Evolutionary conservation across 2,113 vertebrate species (phyloP), one percentile per base, ranked within the genome.

Genomic region (Stictonetta naevosa): DNA sequence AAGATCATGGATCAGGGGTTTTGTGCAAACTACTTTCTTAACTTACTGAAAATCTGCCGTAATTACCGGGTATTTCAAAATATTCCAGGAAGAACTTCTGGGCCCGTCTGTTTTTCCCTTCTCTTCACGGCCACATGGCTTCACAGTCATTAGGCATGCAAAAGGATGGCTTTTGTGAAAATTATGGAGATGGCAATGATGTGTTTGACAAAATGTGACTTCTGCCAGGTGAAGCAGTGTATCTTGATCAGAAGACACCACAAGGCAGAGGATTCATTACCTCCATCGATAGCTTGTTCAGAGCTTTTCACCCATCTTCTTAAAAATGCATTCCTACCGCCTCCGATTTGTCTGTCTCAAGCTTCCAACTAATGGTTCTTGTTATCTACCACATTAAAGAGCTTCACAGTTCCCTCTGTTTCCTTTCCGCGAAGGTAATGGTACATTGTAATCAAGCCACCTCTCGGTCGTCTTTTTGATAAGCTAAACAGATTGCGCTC

Each of bases 51-150:
- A 77, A 83, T 46, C 33, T 88, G 11, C 56, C 77, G 7, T 77
- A 93, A 93, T 80, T 86, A 72, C 58, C 60, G 26, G 20, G 17
- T 36, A 84, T 64, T 94, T 83, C 25, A 93, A 91, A 90, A 56
- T 90, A 83, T 94, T 56, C 50, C 40, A 10, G 26, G 69, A 38
- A 92, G 53, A 56, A 83, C 72, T 81, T 78, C 86, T 78, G 66
- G 20, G 18, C 29, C 19, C 3, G 34, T 94, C 63, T 77, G 40
- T 13, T 78, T 72, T 93, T 53, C 13, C 20, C 13, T 85, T 83
- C 29, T 58, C n/a, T 86, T 94, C 86, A 53, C 31, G 62, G 59
- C 44, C 34, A 69, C 55, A 19, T 18, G 75, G 48, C 67, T 28
- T 69, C 52, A 73, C 31, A 71, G 64, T 25, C n/a, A 67, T 62